A percentile compares a stretch with the other conserved stretches of the same genome.
phyloP scores from a whole-genome alignment of 2,797 vertebrate species.

The Aratinga solstitialis region DNA sequence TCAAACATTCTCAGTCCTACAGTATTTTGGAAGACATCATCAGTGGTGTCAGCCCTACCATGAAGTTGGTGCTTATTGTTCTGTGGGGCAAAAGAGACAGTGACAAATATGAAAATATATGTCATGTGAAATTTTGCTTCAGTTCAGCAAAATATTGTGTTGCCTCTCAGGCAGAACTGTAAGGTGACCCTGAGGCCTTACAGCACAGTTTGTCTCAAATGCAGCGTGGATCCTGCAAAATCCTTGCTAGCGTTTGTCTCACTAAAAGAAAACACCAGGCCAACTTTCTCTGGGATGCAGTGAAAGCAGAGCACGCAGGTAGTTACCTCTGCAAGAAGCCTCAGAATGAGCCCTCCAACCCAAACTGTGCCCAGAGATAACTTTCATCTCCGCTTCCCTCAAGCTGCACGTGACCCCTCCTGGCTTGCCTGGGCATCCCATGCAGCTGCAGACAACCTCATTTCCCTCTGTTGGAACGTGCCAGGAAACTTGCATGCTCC shows the following conservation, averaged over 20 bases:
- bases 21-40: neutral
- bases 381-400: neutral
- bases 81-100: neutral
- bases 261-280: neutral
- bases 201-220: neutral
- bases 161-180: neutral
- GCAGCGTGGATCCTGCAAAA: neutral
- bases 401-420: neutral
- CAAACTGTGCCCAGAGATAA: neutral
- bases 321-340: neutral
- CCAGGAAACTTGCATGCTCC: neutral
- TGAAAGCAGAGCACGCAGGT: fast-evolving
- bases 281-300: neutral
- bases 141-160: neutral
- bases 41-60: neutral
- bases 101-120: neutral
- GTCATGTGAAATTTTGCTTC: neutral
- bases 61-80: neutral
- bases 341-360: neutral
- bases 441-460: neutral
- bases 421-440: neutral
- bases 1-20: neutral
- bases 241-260: neutral
- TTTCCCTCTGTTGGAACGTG: neutral
- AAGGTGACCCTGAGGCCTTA: neutral